Evolutionary conservation across 2,888 invertebrate genomes (phyloP).

Genomic region (Eudemis profundana): DNA sequence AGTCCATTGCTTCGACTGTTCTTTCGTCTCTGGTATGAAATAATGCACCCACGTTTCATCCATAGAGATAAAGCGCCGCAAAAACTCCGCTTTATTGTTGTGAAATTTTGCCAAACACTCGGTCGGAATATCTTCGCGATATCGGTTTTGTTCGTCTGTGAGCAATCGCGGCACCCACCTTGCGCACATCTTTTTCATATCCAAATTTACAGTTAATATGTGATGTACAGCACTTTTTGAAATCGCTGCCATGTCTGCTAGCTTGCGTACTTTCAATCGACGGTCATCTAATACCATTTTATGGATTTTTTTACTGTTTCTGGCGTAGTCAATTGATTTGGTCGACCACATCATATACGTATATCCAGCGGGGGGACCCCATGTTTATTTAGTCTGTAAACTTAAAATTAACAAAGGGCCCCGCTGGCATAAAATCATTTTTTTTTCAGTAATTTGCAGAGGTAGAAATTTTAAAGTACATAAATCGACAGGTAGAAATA

Average conservation of each 20-base stretch:
- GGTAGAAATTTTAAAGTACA: no score
- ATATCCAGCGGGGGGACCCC: no score
- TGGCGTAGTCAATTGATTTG: slow-evolving; percentile 43
- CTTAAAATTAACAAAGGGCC: no score
- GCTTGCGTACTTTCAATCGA: not conserved
- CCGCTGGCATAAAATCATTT: no score
- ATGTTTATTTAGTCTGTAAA: no score
- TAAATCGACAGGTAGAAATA: no score
- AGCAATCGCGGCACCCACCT: no score
- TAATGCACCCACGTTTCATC: slow-evolving; percentile 50
- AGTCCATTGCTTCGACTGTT: no score
- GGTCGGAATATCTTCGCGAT: not conserved
- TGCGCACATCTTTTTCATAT: slow-evolving; percentile 31
- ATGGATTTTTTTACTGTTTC: slow-evolving; percentile 36
- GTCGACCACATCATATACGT: slow-evolving; percentile 43
- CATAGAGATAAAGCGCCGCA: not conserved
- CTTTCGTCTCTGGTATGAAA: slow-evolving; percentile 1
- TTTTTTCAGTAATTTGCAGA: no score
- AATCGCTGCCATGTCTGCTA: not conserved
- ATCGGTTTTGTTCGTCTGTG: no score
- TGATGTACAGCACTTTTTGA: not conserved
- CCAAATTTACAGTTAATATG: slow-evolving; percentile 2
- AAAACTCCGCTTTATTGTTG: not conserved
- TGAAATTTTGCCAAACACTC: slow-evolving; percentile 2
- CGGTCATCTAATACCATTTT: no score